phyloP scores from a whole-genome alignment of 2,113 vertebrate species.

The Tychaedon coryphoeus region DNA sequence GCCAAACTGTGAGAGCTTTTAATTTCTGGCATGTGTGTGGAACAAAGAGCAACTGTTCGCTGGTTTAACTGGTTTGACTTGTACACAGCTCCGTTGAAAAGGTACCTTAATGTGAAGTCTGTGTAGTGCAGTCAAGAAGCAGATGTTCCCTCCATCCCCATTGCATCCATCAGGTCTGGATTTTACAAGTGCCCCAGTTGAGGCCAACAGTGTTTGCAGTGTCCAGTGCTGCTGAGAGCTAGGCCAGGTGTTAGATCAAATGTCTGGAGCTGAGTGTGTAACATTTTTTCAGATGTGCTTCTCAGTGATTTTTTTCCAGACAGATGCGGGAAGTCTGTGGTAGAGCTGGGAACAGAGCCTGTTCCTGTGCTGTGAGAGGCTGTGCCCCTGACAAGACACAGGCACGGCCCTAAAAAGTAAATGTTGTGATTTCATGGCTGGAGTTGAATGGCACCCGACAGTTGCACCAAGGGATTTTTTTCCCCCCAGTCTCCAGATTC shows the following conservation, averaged over 20 bases:
- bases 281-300: conserved; percentile 56
- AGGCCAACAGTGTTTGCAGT: conserved; percentile 51
- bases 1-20: conserved; percentile 38
- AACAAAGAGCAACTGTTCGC: conserved; percentile 57
- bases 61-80: conserved; percentile 55
- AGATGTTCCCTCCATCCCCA: conserved; percentile 29
- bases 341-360: conserved; percentile 52
- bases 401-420: conserved; percentile 8
- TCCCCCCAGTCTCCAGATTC: background rate
- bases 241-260: conserved; percentile 59
- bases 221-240: conserved; percentile 13
- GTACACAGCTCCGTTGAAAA: background rate
- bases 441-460: background rate
- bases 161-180: conserved; percentile 36
- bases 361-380: conserved; percentile 28
- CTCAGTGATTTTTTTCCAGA: conserved; percentile 37
- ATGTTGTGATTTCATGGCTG: conserved; percentile 36
- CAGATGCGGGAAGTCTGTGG: conserved; percentile 58
- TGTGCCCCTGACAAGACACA: conserved; percentile 46
- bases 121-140: background rate
- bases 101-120: conserved; percentile 19
- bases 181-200: background rate
- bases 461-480: background rate
- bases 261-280: conserved; percentile 12
- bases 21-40: conserved; percentile 41